These are phyloP conservation scores for Agonum fuliginosum DNA, from an alignment of 2,888 invertebrate genomes.

Conservation along the genomic window DNA sequence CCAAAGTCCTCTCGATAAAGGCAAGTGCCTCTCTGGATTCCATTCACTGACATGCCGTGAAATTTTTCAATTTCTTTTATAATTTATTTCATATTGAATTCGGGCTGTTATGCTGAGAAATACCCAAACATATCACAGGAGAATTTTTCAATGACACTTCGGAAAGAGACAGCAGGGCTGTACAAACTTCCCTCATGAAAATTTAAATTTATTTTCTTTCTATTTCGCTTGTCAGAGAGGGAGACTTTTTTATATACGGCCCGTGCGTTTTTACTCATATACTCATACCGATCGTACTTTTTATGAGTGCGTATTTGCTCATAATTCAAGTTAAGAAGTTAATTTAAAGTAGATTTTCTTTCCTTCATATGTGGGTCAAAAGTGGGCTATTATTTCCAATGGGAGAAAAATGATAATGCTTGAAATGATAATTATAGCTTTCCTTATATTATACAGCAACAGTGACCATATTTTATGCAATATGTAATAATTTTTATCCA, in stretches of 20 bases:
- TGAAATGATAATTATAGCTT: too few relatives aligned
- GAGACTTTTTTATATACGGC: conserved; percentile 5
- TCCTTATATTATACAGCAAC: too few relatives aligned
- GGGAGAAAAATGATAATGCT: too few relatives aligned
- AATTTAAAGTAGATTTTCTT: too few relatives aligned
- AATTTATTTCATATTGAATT: conserved; percentile 53
- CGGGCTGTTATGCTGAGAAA: conserved; percentile 30
- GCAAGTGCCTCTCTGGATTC: conserved; percentile 37
- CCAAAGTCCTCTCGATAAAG: too few relatives aligned
- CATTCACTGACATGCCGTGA: conserved; percentile 44
- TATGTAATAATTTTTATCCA: too few relatives aligned
- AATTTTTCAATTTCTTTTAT: conserved; percentile 55
- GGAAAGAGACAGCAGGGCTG: conserved; percentile 15
- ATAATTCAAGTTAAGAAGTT: too few relatives aligned
- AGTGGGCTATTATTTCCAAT: too few relatives aligned
- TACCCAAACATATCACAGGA: conserved; percentile 43
- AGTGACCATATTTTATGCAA: too few relatives aligned
- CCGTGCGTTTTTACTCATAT: too few relatives aligned
- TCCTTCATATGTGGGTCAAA: neutral
- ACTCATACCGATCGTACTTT: too few relatives aligned
- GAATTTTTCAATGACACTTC: conserved; percentile 47
- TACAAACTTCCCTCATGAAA: conserved; percentile 18
- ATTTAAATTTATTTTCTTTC: conserved; percentile 33
- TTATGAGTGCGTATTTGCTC: too few relatives aligned
- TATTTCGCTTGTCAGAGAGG: neutral